Base-by-base conservation (phyloP, 2,113 vertebrate species). In the Oenanthe melanoleuca region DNA sequence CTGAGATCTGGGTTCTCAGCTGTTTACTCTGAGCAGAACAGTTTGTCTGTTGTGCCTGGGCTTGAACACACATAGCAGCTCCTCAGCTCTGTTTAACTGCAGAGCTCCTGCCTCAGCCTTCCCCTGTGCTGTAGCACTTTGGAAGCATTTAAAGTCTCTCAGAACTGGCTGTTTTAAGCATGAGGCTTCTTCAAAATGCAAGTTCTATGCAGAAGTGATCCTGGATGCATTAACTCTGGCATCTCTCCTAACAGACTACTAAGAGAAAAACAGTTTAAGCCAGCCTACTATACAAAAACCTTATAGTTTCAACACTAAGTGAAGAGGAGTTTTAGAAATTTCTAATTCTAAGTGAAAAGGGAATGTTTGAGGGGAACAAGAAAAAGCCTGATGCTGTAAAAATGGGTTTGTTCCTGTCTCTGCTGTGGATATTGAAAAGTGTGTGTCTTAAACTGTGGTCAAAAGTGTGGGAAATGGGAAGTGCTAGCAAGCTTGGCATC, bases 21-120 rank as follows among this genome's bases (percentile, higher is more conserved):
- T 86, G 73, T 96, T 89, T 86, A 38, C 91, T 88, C 67, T 55
- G 47, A 64, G 71, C 14, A 57, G 86, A 90, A 69, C 80, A 86
- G 47, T 91, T 92, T 90, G 65, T 85, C n/a, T 83, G 31, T 61
- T 92, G 56, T 75, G 66, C 61, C 26, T 80, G 59, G 64, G 8
- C 67, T 88, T 0, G 0, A 83, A 14, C 53, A 80, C 40, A 17
- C 0, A 0, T 44, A 79, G 26, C 8, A 29, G 1, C 73, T 93
- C 89, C 72, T 80, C 44, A 44, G 72, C 74, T 87, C 65, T 71
- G 65, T 78, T 52, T 49, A 60, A 24, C 29, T 67, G 29, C n/a
- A n/a, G 55, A 53, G 44, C 0, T 7, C 45, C 55, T 83, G 47
- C 26, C 47, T 90, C 19, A 65, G 66, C 75, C 64, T 83, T 77